Conservation (phyloP, 2,888 invertebrate species). For the Drosophila colorata region DNA sequence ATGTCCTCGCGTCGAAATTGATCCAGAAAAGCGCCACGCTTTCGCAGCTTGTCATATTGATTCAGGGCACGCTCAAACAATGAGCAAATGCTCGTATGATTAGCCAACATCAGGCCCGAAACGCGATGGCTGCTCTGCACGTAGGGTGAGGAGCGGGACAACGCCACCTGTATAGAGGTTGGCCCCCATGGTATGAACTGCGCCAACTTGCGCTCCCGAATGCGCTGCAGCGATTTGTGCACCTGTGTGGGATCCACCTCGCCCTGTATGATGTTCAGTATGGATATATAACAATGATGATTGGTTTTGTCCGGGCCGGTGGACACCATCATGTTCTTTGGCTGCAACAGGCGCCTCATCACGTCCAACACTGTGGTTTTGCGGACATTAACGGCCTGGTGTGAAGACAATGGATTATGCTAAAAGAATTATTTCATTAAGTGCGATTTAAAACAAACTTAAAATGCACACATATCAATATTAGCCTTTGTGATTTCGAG, state of each 20-base stretch:
- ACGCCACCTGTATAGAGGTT: slow-evolving; percentile 98
- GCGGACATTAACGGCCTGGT: slow-evolving; percentile 88
- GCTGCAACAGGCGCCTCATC: slow-evolving; percentile 97
- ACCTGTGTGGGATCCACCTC: slow-evolving; percentile 99
- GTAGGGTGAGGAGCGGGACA: slow-evolving; percentile 97
- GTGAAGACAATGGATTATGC: slow-evolving; percentile 29
- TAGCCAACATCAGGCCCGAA: slow-evolving; percentile 98
- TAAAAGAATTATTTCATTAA: slow-evolving; percentile 4
- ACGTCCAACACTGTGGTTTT: slow-evolving; percentile 99
- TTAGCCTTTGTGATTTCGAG: neutral
- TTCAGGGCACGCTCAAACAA: slow-evolving; percentile 96
- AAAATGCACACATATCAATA: neutral
- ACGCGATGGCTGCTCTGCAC: slow-evolving; percentile 97
- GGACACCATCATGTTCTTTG: slow-evolving; percentile 99
- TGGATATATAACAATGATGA: slow-evolving; percentile 98
- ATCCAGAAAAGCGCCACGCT: slow-evolving; percentile 98
- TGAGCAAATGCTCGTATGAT: slow-evolving; percentile 98
- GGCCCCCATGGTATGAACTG: slow-evolving; percentile 99
- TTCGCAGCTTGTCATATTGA: slow-evolving; percentile 98
- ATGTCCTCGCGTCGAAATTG: slow-evolving; percentile 98
- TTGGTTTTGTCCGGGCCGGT: slow-evolving; percentile 95
- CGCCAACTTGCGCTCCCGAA: slow-evolving; percentile 96
- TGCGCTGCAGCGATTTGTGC: slow-evolving; percentile 97
- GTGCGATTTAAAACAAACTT: neutral
- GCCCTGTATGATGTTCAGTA: slow-evolving; percentile 98